Evolutionary conservation across 2,888 invertebrate species (phyloP).

Genomic region (Lymantria dispar): DNA sequence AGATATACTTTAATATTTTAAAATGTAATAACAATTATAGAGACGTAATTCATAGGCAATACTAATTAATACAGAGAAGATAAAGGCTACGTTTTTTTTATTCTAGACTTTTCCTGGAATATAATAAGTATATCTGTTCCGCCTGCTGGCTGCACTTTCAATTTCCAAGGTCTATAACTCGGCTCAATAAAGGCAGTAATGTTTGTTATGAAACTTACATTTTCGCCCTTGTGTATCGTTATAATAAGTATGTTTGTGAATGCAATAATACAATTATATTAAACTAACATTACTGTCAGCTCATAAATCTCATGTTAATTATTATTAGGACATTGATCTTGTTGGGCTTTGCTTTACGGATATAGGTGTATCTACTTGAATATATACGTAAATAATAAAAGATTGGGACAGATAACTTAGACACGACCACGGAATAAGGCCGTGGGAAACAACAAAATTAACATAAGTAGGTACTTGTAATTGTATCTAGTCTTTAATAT

Average conservation of each 20-base stretch:
- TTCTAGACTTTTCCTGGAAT: slow-evolving; percentile 48
- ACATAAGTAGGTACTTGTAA: not conserved
- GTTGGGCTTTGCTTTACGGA: slow-evolving; percentile 35
- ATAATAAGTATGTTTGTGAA: slow-evolving; percentile 14
- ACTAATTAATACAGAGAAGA: not conserved
- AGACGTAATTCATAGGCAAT: no score
- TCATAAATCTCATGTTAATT: slow-evolving; percentile 54
- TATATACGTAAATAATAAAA: slow-evolving; percentile 7
- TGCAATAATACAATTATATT: slow-evolving; percentile 2
- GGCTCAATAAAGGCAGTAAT: slow-evolving; percentile 23
- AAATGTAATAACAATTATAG: no score
- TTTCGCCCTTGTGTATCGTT: slow-evolving; percentile 25
- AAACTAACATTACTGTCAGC: slow-evolving; percentile 21
- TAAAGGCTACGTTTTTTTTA: slow-evolving; percentile 12
- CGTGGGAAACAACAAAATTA: slow-evolving; percentile 10
- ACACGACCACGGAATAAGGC: slow-evolving; percentile 11
- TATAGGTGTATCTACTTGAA: slow-evolving; percentile 25
- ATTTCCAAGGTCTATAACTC: slow-evolving; percentile 63
- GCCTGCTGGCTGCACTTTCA: slow-evolving; percentile 65
- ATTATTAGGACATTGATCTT: slow-evolving; percentile 43
- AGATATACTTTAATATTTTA: no score
- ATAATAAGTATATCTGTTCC: slow-evolving; percentile 50
- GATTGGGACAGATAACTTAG: slow-evolving; percentile 11
- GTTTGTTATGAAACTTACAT: slow-evolving; percentile 9
- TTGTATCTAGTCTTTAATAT: not conserved